These are phyloP conservation scores for Phlogophora meticulosa DNA, from an alignment of 2,888 invertebrate species.

Conservation along the genomic window DNA sequence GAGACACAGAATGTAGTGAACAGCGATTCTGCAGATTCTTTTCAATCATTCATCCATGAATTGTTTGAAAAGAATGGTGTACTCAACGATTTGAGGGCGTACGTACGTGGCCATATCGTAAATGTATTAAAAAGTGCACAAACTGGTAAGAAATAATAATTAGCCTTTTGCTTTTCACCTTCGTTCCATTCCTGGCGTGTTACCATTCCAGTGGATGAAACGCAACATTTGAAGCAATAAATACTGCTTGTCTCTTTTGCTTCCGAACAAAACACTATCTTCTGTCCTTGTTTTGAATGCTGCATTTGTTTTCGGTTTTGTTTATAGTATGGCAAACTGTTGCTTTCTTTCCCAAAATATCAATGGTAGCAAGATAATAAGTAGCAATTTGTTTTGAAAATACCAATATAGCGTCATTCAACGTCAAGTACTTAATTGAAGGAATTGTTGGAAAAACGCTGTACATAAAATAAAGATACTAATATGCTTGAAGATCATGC, in stretches of 20 bases:
- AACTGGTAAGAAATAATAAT: slow-evolving; percentile 71
- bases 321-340: background rate
- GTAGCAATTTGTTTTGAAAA: background rate
- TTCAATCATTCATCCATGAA: slow-evolving; percentile 90
- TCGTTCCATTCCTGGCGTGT: background rate
- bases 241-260: slow-evolving; percentile 22
- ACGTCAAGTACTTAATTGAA: background rate
- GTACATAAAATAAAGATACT: too few relatives aligned
- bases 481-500: background rate
- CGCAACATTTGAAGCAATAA: slow-evolving; percentile 13
- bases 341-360: background rate
- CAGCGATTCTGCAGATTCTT: slow-evolving; percentile 85
- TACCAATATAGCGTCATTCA: background rate
- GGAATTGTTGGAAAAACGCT: too few relatives aligned
- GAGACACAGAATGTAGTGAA: slow-evolving; percentile 66
- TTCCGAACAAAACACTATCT: background rate
- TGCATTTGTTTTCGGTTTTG: slow-evolving; percentile 14
- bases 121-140: slow-evolving; percentile 89
- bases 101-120: slow-evolving; percentile 92
- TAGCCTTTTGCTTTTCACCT: background rate
- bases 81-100: slow-evolving; percentile 90
- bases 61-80: slow-evolving; percentile 92
- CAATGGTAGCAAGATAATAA: background rate
- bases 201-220: slow-evolving; percentile 15
- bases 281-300: slow-evolving; percentile 26